phyloP scores from a whole-genome alignment of 1,140 invertebrate genomes.

The Euwallacea similis region DNA sequence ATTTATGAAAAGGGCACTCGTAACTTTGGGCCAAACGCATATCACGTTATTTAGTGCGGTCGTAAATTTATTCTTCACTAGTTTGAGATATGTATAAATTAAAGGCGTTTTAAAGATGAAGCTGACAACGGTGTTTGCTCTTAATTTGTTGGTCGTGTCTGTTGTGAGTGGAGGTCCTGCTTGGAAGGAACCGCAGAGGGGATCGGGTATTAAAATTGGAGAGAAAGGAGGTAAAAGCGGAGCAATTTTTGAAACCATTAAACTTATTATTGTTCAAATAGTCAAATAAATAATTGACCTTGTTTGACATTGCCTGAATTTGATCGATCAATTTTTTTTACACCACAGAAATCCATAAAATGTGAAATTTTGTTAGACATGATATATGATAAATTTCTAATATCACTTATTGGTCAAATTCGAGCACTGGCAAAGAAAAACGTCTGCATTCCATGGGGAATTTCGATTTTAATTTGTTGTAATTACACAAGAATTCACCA shows the following conservation, averaged over 20 bases:
- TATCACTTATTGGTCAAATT: no score
- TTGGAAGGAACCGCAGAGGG: slow-evolving; percentile 54
- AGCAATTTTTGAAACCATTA: background rate
- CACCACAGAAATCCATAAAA: no score
- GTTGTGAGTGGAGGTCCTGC: slow-evolving; percentile 54
- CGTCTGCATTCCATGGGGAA: no score
- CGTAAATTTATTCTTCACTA: background rate
- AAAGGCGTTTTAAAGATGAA: slow-evolving; percentile 22
- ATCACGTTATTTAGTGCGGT: background rate
- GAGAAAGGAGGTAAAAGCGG: slow-evolving; percentile 46
- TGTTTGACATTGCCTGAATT: no score
- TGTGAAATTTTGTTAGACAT: no score
- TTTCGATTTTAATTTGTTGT: no score
- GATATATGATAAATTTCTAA: no score
- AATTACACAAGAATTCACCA: background rate
- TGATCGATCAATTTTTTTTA: no score
- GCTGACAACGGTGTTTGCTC: slow-evolving; percentile 28
- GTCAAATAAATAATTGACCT: background rate
- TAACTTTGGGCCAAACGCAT: slow-evolving; percentile 3
- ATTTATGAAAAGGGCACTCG: slow-evolving; percentile 4
- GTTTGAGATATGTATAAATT: background rate
- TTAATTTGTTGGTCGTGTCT: slow-evolving; percentile 37
- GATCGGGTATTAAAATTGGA: slow-evolving; percentile 53
- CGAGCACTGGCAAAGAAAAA: no score
- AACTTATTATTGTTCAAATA: background rate